Percentiles rank a stretch among this genome's conserved stretches.
These are phyloP conservation scores for Nibea coibor DNA, from an alignment of 2,113 vertebrate genomes.

Conservation along the genomic window DNA sequence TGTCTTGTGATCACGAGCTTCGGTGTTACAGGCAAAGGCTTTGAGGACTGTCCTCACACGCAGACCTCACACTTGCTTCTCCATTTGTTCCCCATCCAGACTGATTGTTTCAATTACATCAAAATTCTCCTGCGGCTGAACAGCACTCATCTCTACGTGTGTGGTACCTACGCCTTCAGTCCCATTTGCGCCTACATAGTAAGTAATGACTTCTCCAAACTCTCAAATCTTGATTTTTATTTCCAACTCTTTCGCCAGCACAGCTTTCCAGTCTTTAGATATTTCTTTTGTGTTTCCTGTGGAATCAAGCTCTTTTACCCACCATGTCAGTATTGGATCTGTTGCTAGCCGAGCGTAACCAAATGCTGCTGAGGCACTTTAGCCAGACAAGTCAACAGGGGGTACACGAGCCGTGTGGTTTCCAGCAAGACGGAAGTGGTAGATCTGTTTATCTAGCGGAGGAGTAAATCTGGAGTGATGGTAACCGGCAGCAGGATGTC, in stretches of 20 bases:
- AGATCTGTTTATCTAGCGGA: conserved; percentile 65
- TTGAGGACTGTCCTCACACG: conserved; percentile 20
- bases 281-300: conserved; percentile 20
- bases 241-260: background rate
- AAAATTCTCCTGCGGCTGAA: conserved; percentile 95
- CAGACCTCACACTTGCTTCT: conserved; percentile 7
- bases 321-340: conserved; percentile 47
- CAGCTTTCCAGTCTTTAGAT: conserved; percentile 2
- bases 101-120: conserved; percentile 98
- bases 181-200: conserved; percentile 93
- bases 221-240: conserved; percentile 5
- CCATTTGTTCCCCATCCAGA: conserved; percentile 82
- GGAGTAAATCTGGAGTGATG: conserved; percentile 47
- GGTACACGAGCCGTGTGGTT: conserved; percentile 51
- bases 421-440: conserved; percentile 36
- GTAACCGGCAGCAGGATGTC: conserved; percentile 50
- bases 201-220: conserved; percentile 77
- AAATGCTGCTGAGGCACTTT: conserved; percentile 61
- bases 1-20: background rate
- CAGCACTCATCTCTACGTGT: conserved; percentile 92
- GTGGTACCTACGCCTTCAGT: conserved; percentile 96
- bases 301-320: conserved; percentile 42
- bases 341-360: conserved; percentile 43
- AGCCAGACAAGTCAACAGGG: conserved; percentile 60
- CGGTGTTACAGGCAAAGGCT: conserved; percentile 15